Evolutionary conservation across 2,888 invertebrate species (phyloP), one percentile per base, ranked within the genome.

Genomic region (Plagodis dolabraria): DNA sequence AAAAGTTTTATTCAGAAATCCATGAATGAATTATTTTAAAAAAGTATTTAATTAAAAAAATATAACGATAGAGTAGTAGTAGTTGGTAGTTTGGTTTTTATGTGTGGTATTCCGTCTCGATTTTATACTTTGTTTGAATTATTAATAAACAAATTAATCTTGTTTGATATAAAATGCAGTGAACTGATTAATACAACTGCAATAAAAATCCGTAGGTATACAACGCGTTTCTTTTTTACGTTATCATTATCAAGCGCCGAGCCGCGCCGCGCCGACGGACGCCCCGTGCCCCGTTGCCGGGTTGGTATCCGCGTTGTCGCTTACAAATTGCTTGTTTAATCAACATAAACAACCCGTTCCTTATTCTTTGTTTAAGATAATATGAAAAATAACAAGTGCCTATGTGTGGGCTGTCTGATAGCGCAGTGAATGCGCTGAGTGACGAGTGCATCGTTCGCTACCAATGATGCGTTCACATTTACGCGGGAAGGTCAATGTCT

Each of bases 351-450:
- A 68, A 70, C 58, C 57, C 69, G 70, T 72, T 74, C 74, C 75
- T 82, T 83, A 79, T 81, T 79, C 79, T 80, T 80, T 77, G 79
- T 79, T 77, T 50, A 63, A 68, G 85, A 86, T 87, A 85, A 82
- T 69, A 64, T 71, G 63, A 74, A 81, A 83, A 83, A 85, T 82
- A 83, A 83, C 76, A 77, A 83, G 77, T 79, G 22, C 22, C 22
- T 22, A 77, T 83, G 87, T 87, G 88, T 87, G 88, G 87, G 83
- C 85, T 61, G 87, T 83, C 85, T 61, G 89, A 88, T 89, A 87
- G 79, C 74, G 71, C 40, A 69, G 55, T 60, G 55, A 56, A 56
- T 53, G 56, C 55, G 46, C 52, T 34, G 38, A 47, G 49, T 44
- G 51, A 42, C 9, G 83, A 71, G 91, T 85, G 87, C 89, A 87